Conservation (phyloP, 2,888 invertebrate species). For the Hedychridium roseum region DNA sequence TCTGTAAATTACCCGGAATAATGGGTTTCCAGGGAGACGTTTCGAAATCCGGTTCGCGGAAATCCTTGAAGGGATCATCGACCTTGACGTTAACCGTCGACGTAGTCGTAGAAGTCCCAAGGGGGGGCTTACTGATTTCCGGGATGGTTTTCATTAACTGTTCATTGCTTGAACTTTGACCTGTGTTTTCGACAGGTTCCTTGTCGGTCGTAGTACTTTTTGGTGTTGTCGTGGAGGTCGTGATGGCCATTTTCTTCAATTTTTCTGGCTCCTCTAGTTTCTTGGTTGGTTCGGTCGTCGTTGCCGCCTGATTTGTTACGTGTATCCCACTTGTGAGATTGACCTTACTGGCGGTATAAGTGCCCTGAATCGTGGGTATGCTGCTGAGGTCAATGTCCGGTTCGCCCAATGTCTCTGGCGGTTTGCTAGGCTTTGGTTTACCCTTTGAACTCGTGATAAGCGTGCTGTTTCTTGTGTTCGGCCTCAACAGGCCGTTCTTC, state of each 20-base stretch:
- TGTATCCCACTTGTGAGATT: slow-evolving; percentile 30
- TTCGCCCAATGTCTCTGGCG: slow-evolving; percentile 46
- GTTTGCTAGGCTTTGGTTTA: slow-evolving; percentile 39
- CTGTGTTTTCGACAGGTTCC: not conserved
- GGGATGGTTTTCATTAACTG: not conserved
- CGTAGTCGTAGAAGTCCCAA: slow-evolving; percentile 1
- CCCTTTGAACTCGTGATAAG: slow-evolving; percentile 47
- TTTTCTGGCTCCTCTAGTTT: slow-evolving; percentile 6
- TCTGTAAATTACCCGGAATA: no score
- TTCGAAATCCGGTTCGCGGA: slow-evolving; percentile 55
- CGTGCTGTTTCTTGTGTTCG: slow-evolving; percentile 52
- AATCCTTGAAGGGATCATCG: slow-evolving; percentile 44
- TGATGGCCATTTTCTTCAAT: no score
- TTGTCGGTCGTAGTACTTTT: not conserved
- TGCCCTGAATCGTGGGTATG: slow-evolving; percentile 60
- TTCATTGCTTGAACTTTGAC: not conserved
- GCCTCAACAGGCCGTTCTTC: slow-evolving; percentile 56
- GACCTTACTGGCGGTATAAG: slow-evolving; percentile 55
- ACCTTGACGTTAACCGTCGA: slow-evolving; percentile 6
- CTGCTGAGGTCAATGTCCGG: slow-evolving; percentile 56
- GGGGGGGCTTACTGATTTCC: no score
- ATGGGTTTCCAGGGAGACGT: slow-evolving; percentile 61
- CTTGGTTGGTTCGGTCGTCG: slow-evolving; percentile 3
- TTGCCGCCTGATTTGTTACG: not conserved
- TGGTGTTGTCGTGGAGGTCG: no score